These are phyloP conservation scores for Saturnia pavonia DNA, from an alignment of 2,888 invertebrate species.

Conservation along the genomic window DNA sequence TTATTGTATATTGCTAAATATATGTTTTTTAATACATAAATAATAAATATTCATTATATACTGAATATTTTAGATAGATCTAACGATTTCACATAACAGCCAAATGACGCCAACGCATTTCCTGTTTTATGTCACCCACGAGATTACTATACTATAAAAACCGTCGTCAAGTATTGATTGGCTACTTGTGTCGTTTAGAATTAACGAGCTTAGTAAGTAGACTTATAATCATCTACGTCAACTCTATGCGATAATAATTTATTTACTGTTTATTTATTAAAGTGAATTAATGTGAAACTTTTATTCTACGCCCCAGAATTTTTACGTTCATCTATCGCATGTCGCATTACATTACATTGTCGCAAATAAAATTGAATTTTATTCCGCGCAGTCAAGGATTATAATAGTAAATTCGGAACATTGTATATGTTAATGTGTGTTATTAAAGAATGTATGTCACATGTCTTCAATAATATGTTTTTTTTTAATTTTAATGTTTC, in stretches of 20 bases:
- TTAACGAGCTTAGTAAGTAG: not conserved
- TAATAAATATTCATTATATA: conserved; percentile 14
- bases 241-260: not conserved
- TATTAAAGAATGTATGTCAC: no score
- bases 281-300: not conserved
- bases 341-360: no score
- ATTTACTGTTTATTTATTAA: not conserved
- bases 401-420: no score
- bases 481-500: no score
- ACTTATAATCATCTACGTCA: not conserved
- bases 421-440: no score
- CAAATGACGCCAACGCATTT: conserved; percentile 46
- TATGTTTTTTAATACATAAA: not conserved
- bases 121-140: conserved; percentile 46
- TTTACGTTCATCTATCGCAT: no score
- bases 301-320: no score
- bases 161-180: conserved; percentile 14
- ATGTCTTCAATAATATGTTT: no score
- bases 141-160: conserved; percentile 13
- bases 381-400: no score
- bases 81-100: conserved; percentile 26
- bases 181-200: conserved; percentile 20
- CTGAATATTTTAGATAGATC: conserved; percentile 17
- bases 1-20: not conserved
- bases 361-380: no score